A percentile compares a stretch with the other conserved stretches of the same genome.
Conservation (phyloP, 2,113 vertebrate species). For the Oxyura jamaicensis region DNA sequence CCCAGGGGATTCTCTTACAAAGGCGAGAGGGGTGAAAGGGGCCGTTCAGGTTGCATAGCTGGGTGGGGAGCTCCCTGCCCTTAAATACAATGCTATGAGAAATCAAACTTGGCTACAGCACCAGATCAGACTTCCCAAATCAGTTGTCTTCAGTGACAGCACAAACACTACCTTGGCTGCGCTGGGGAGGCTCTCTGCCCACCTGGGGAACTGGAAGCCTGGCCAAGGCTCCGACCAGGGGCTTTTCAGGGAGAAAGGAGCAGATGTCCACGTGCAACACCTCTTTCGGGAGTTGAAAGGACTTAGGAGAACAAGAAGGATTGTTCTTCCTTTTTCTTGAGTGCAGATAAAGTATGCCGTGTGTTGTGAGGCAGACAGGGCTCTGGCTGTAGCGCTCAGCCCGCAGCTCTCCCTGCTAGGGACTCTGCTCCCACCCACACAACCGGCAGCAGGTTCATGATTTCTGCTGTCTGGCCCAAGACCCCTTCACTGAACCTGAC, state of each 20-base stretch:
- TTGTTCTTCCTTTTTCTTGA: neutral
- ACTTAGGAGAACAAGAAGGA: conserved; percentile 26
- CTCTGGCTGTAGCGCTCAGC: neutral
- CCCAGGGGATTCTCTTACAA: conserved; percentile 51
- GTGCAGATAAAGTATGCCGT: conserved; percentile 19
- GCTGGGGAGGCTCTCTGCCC: conserved; percentile 50
- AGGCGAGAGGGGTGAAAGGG: conserved; percentile 28
- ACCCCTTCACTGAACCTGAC: neutral
- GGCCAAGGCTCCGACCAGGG: conserved; percentile 61
- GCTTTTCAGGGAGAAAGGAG: conserved; percentile 48
- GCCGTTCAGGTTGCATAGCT: conserved; percentile 55
- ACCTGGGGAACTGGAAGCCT: conserved; percentile 37
- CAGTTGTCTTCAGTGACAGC: conserved; percentile 65
- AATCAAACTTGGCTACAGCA: conserved; percentile 74
- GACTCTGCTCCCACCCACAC: fast-evolving
- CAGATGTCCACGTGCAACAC: conserved; percentile 20
- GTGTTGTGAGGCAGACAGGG: neutral
- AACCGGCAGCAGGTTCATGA: neutral
- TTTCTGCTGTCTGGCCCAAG: neutral
- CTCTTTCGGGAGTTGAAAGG: conserved; percentile 21
- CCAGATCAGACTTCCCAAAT: conserved; percentile 69
- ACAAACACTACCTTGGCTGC: conserved; percentile 62
- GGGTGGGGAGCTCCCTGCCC: conserved; percentile 57
- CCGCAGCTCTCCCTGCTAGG: neutral
- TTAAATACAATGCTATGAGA: conserved; percentile 78